phyloP scores from a whole-genome alignment of 2,888 invertebrate genomes.

The Drosophila ezoana region DNA sequence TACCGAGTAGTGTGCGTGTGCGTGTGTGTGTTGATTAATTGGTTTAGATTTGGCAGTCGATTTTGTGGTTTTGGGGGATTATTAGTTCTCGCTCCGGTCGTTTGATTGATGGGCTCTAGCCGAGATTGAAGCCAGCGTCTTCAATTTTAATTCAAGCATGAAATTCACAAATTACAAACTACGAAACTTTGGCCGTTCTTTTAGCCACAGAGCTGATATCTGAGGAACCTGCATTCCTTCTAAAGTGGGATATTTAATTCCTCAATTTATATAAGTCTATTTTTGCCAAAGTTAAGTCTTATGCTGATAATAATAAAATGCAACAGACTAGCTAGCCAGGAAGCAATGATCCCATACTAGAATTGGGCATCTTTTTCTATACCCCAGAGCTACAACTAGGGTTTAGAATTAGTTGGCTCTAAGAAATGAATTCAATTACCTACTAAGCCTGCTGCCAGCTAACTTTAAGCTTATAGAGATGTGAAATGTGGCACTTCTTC shows the following conservation, averaged over 20 bases:
- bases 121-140: slow-evolving; percentile 28
- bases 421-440: too few relatives aligned
- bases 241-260: background rate
- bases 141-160: background rate
- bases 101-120: slow-evolving; percentile 40
- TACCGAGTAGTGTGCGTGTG: background rate
- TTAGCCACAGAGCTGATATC: background rate
- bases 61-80: slow-evolving; percentile 43
- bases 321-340: too few relatives aligned
- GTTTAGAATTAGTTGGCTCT: too few relatives aligned
- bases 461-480: background rate
- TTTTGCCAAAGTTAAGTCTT: too few relatives aligned
- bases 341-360: too few relatives aligned
- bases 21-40: slow-evolving; percentile 66
- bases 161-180: background rate
- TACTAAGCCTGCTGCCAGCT: background rate
- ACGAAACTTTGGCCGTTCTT: background rate
- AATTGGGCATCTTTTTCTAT: too few relatives aligned
- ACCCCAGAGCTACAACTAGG: too few relatives aligned
- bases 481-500: slow-evolving; percentile 13
- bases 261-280: background rate
- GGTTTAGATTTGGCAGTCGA: slow-evolving; percentile 65
- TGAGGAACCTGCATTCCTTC: too few relatives aligned
- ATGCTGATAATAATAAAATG: too few relatives aligned
- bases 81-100: slow-evolving; percentile 29